Evolutionary conservation across 2,113 vertebrate genomes (phyloP).

Genomic region (Nibea coibor): DNA sequence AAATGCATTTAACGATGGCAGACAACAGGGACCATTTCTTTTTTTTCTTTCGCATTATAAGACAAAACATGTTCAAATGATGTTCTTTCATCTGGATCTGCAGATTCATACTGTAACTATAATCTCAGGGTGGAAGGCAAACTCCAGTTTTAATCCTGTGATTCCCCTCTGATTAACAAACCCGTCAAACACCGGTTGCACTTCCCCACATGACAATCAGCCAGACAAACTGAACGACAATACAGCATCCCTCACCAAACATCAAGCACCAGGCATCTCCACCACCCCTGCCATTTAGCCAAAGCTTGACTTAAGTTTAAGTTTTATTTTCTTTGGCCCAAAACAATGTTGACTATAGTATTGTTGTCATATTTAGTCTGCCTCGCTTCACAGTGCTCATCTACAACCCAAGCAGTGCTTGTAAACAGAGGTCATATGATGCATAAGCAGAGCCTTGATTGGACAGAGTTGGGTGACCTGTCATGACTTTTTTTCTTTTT

Average conservation of each 20-base stretch:
- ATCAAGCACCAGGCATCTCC: neutral
- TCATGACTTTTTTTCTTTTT: neutral
- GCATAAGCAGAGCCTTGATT: neutral
- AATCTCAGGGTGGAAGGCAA: neutral
- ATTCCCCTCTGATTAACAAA: slow-evolving; percentile 2
- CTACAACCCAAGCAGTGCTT: neutral
- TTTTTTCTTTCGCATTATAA: too few species aligned
- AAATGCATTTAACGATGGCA: too few species aligned
- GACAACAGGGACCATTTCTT: too few species aligned
- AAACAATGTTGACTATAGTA: slow-evolving; percentile 1
- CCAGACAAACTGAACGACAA: slow-evolving; percentile 23
- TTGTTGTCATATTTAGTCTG: slow-evolving; percentile 18
- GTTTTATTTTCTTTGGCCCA: slow-evolving; percentile 32
- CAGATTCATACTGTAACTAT: neutral
- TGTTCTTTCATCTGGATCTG: neutral
- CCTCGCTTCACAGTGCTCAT: slow-evolving; percentile 4
- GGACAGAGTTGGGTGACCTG: neutral
- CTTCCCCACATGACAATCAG: slow-evolving; percentile 23
- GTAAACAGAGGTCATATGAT: slow-evolving; percentile 18
- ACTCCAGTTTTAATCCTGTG: neutral
- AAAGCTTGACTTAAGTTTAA: neutral
- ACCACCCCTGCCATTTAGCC: slow-evolving; percentile 17
- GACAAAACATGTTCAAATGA: neutral
- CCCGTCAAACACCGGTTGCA: neutral
- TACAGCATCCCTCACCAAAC: slow-evolving; percentile 19